Conservation (phyloP, 2,888 invertebrate species). For the Rotaria macrura region DNA sequence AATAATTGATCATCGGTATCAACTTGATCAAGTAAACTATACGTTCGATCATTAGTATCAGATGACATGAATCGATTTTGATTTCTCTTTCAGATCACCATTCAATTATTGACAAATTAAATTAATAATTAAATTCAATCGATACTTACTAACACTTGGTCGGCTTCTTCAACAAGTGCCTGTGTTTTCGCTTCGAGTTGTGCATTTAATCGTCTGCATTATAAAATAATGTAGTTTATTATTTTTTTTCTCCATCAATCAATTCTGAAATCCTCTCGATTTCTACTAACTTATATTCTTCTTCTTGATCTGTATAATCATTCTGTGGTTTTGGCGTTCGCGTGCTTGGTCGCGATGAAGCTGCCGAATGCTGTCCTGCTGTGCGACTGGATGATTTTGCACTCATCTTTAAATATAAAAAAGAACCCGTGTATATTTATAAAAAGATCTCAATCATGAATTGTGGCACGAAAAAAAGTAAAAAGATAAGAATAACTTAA, state of each 20-base stretch:
- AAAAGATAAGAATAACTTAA: neutral
- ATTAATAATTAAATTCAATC: neutral
- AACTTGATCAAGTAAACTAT: conserved; percentile 36
- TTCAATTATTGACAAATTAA: neutral
- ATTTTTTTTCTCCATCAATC: neutral
- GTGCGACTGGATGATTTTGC: neutral
- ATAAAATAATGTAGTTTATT: neutral
- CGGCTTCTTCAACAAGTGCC: conserved; percentile 47
- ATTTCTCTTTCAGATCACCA: conserved; percentile 26
- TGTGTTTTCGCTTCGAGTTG: conserved; percentile 49
- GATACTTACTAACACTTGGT: conserved; percentile 43
- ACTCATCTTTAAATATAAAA: neutral
- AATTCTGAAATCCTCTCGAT: too few relatives aligned
- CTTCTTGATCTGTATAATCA: conserved; percentile 12
- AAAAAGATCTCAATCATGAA: neutral
- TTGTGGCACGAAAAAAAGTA: neutral
- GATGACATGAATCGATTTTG: conserved; percentile 26
- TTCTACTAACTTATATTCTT: conserved; percentile 12
- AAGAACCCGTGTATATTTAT: neutral
- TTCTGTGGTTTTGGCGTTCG: neutral
- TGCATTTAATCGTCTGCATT: conserved; percentile 44
- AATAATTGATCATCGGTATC: conserved; percentile 39
- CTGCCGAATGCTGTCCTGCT: neutral
- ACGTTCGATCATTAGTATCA: neutral
- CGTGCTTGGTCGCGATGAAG: neutral